Base-by-base conservation (phyloP, 2,797 vertebrate genomes). In the Paramormyrops hopkinsi region DNA sequence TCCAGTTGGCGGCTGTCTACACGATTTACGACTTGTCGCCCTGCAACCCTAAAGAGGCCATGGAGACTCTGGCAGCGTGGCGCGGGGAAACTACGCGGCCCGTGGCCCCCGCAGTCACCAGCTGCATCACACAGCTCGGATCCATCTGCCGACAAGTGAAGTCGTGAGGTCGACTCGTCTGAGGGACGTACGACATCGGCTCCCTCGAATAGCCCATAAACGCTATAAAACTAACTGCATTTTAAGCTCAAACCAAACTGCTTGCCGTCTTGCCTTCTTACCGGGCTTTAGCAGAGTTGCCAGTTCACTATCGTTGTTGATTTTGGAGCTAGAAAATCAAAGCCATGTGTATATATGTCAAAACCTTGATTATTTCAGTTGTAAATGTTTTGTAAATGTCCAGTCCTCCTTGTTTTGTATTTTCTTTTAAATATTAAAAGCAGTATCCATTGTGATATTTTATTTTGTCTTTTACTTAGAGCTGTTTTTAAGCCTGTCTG, bases 1-100 rank as follows among this genome's bases (percentile, higher is more conserved):
- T 99, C 87, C 98, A 99, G 93, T 93, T 99, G 89, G 97, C 99
- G 33, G 97, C 98, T 0, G 73, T 97, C 84, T 98, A 99, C 90
- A 96, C 97, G 54, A 96, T 98, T 37, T 97, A 96, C 82, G 98
- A 99, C 90, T 91, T 99, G 92, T 97, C 97, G 37, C 96, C 97
- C 48, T 96, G 97, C 93, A 96, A 97, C 91, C 98, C 98, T 0
- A 95, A 95, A 90, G 95, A 96, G 88, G 95, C 96, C 56, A 79
- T 97, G 93, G 95, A 97, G 12, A 93, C 96, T 56, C 92, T 99
- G 65, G 95, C 93, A 6, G 94, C 89, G 4, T 99, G 99, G 99
- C 95, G 95, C 90, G 94, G 89, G 76, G 95, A 96, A 53, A 92
- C 93, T 0, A 88, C 91, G 14, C 93, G 91, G 50, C 90, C 76